Percentiles rank a stretch among this genome's conserved stretches.
phyloP scores from a whole-genome alignment of 2,797 vertebrate genomes.

The Acipenser transmontanus region DNA sequence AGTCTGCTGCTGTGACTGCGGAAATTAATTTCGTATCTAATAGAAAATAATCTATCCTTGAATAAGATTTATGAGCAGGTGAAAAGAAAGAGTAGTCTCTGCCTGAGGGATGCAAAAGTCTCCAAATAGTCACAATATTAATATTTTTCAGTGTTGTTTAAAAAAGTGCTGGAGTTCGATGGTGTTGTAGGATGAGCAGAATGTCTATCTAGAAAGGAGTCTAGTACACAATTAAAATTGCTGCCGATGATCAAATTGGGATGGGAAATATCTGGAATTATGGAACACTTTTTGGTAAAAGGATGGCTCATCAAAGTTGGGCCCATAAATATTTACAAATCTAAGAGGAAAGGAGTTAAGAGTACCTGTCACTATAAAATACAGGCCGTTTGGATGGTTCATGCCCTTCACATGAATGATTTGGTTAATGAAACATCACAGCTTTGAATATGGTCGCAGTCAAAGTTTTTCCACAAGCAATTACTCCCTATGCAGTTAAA shows the following conservation, averaged over 20 bases:
- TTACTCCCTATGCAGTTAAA: too few relatives aligned
- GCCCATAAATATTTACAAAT: constrained; percentile 4
- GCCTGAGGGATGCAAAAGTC: background rate
- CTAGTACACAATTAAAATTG: background rate
- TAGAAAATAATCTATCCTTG: background rate
- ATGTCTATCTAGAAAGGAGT: background rate
- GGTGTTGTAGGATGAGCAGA: too few relatives aligned
- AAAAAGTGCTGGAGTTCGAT: too few relatives aligned
- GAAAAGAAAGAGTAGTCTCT: background rate
- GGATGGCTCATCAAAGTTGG: background rate
- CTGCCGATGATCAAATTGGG: too few relatives aligned
- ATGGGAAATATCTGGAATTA: too few relatives aligned
- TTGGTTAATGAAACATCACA: too few relatives aligned
- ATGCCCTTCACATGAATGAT: too few relatives aligned
- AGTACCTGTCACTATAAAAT: background rate
- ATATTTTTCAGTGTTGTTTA: background rate
- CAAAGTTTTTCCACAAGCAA: too few relatives aligned
- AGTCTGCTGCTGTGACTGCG: background rate
- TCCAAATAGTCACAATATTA: background rate
- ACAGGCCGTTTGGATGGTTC: background rate
- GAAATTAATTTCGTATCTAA: background rate
- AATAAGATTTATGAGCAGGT: background rate
- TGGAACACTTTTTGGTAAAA: too few relatives aligned
- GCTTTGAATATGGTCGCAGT: too few relatives aligned
- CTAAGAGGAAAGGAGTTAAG: background rate